Evolutionary conservation across 2,797 vertebrate genomes (phyloP), one percentile per base, ranked within the genome.

Genomic region (Rhabdomys pumilio): DNA sequence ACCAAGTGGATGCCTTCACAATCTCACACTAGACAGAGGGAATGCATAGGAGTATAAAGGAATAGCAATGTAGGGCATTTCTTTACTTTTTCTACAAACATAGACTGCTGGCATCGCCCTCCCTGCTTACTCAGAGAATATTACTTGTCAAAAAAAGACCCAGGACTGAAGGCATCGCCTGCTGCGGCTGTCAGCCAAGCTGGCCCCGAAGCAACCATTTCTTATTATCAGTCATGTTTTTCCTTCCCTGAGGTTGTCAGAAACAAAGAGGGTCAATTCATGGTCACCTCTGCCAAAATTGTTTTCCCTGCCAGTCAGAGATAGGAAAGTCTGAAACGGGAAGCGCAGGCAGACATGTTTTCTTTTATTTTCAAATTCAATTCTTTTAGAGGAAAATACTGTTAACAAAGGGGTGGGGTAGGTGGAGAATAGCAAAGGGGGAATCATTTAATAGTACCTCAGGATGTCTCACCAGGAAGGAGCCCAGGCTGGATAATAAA

Each of bases 141-240:
- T 91, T 80, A 65, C 86, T 91, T 96, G 91, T 96, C 95, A 92
- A 22, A 88, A 88, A 96, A 91, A 92, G 63, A n/a, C 88, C 91
- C 47, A 31, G 65, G 75, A 80, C 57, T 0, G 5, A 96, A 95
- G 92, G 81, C 50, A 31, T 59, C n/a, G 55, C 57, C 75, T 44
- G 76, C 76, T 47, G 89, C 77, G 53, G 65, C 72, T 82, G 92
- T 82, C 94, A 82, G 53, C 83, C 1, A 17, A 72, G 63, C 82
- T n/a, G 59, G 79, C 83, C 93, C 95, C 4, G n/a, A 92, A 94
- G 92, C 97, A 80, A 75, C 63, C 89, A 47, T 75, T 65, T 96
- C 96, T 96, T 81, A 96, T 95, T 88, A 95, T 88, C 94, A 97
- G 97, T 92, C 94, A 90, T 95, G 96, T 91, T 96, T 89, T 95